Conservation (phyloP, 2,113 vertebrate genomes). For the Mormoops blainvillei region DNA sequence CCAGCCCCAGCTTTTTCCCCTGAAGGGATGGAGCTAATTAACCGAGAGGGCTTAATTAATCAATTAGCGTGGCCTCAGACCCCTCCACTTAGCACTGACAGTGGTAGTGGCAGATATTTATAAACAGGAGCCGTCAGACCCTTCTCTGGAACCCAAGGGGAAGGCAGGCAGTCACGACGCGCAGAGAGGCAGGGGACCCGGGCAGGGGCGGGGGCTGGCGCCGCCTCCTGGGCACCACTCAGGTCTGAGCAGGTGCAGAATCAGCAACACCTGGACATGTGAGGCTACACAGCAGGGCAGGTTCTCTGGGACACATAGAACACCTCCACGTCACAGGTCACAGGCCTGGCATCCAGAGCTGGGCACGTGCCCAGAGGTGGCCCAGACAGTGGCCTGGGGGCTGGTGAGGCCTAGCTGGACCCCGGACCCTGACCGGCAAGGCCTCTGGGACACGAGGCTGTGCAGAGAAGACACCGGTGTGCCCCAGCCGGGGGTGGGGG, state of each 20-base stretch:
- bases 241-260: neutral
- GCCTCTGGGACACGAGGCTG: neutral
- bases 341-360: neutral
- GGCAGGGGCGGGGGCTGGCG: neutral
- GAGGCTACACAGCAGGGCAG: neutral
- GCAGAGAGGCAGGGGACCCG: neutral
- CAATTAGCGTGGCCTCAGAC: slow-evolving; percentile 74
- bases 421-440: neutral
- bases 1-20: slow-evolving; percentile 28
- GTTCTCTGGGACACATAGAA: neutral
- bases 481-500: neutral
- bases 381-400: neutral
- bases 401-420: neutral
- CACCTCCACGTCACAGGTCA: neutral
- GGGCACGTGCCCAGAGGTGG: neutral
- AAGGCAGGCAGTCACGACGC: neutral
- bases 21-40: slow-evolving; percentile 69
- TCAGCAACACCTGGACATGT: rapidly evolving
- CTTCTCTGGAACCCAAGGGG: neutral
- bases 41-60: slow-evolving; percentile 74
- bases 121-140: slow-evolving; percentile 53
- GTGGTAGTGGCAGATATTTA: slow-evolving; percentile 35
- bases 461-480: neutral
- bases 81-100: slow-evolving; percentile 65
- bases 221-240: neutral